Percentiles rank a stretch among this genome's conserved stretches.
These are phyloP conservation scores for Mus musculus DNA, from an alignment of 2,113 vertebrate genomes.

Conservation along the genomic window GRCm39 chr12:75562001-75562500, in stretches of 20 bases:
- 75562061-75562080: conserved; percentile 67
- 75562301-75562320: conserved; percentile 77
- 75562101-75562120: conserved; percentile 72
- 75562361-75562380: conserved; percentile 95
- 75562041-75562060: conserved; percentile 39
- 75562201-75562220: conserved; percentile 63
- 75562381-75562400: conserved; percentile 99
- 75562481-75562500: conserved; percentile 99
- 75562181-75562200: conserved; percentile 69
- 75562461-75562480: conserved; percentile 99
- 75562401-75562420: conserved; percentile 99
- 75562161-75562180: conserved; percentile 43
- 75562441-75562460: conserved; percentile 99
- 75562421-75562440: conserved; percentile 99
- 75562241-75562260: conserved; percentile 67
- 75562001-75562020: conserved; percentile 68
- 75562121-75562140: conserved; percentile 64
- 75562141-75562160: conserved; percentile 64
- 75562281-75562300: conserved; percentile 64
- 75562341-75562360: conserved; percentile 82
- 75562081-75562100: conserved; percentile 64
- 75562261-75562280: conserved; percentile 63
- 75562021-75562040: conserved; percentile 44
- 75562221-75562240: conserved; percentile 66
- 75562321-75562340: conserved; percentile 78